Evolutionary conservation across 2,797 vertebrate genomes (phyloP).

Genomic region (Onychomys leucogaster): DNA sequence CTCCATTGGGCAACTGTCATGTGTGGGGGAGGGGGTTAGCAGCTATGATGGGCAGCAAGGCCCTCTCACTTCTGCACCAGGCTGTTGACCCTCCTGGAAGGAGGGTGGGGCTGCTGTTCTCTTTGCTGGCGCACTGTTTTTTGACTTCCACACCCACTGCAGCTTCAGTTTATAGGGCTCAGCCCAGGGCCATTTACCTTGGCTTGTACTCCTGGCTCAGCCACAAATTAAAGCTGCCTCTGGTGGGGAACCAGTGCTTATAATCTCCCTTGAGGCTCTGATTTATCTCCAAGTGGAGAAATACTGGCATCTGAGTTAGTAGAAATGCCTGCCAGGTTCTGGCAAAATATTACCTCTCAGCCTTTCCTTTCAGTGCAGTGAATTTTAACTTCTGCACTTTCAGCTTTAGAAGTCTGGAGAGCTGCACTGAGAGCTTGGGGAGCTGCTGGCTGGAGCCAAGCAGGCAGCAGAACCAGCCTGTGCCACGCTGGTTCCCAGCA

Average conservation of each 20-base stretch:
- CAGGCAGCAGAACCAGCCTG: not conserved
- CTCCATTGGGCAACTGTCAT: not conserved
- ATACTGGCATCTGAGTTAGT: not conserved
- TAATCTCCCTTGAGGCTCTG: not conserved
- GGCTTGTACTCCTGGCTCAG: not conserved
- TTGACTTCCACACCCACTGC: not conserved
- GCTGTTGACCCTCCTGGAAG: not conserved
- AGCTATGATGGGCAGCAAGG: fast-evolving
- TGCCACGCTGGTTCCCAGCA: not conserved
- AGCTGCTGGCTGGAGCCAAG: not conserved
- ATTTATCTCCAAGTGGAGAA: not conserved
- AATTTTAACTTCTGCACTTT: not conserved
- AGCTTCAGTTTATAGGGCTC: not conserved
- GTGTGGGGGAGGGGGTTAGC: not conserved
- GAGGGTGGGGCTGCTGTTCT: too few species aligned
- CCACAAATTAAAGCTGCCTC: not conserved
- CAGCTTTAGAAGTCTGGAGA: not conserved
- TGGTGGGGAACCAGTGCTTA: not conserved
- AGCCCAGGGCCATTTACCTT: not conserved
- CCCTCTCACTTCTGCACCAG: not conserved
- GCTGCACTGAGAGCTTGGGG: too few species aligned
- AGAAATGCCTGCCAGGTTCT: not conserved
- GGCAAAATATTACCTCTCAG: not conserved
- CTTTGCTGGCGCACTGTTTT: not conserved
- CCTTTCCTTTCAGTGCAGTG: not conserved